A percentile compares a stretch with the other conserved stretches of the same genome.
Conservation (phyloP, 2,888 invertebrate genomes). For the Platycheirus albimanus region DNA sequence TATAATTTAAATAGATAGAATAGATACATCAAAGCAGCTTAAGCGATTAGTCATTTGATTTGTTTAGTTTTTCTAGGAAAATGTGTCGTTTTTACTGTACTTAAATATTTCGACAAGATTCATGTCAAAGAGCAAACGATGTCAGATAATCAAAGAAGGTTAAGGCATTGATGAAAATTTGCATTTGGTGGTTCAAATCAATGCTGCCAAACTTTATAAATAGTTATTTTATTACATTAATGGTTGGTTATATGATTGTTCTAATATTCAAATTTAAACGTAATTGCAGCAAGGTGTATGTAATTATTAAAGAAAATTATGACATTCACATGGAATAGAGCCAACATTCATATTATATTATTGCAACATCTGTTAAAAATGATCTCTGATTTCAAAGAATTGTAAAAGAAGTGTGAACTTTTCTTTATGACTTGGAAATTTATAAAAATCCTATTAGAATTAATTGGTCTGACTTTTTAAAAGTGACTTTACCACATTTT, state of each 20-base stretch:
- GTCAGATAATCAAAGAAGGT: background rate
- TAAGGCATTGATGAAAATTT: background rate
- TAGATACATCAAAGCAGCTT: slow-evolving; percentile 8
- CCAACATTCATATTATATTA: slow-evolving; percentile 1
- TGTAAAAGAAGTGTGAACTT: slow-evolving; percentile 2
- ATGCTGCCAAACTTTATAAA: background rate
- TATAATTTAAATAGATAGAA: background rate
- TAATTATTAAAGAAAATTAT: slow-evolving; percentile 9
- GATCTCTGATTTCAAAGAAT: slow-evolving; percentile 4
- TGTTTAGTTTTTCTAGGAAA: background rate
- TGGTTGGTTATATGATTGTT: no score
- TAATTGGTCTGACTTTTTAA: no score
- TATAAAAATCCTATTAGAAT: slow-evolving; percentile 5
- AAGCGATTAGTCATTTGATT: slow-evolving; percentile 11
- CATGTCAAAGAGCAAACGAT: background rate
- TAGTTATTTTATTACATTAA: no score
- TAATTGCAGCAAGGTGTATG: no score
- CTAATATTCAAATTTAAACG: no score
- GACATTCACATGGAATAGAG: slow-evolving; percentile 9
- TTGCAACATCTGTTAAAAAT: slow-evolving; percentile 7
- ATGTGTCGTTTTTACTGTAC: background rate
- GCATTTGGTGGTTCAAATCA: background rate
- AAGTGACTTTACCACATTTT: no score
- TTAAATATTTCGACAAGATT: background rate
- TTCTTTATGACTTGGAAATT: background rate